Conservation (phyloP, 2,888 invertebrate species). For the Catocala nupta region DNA sequence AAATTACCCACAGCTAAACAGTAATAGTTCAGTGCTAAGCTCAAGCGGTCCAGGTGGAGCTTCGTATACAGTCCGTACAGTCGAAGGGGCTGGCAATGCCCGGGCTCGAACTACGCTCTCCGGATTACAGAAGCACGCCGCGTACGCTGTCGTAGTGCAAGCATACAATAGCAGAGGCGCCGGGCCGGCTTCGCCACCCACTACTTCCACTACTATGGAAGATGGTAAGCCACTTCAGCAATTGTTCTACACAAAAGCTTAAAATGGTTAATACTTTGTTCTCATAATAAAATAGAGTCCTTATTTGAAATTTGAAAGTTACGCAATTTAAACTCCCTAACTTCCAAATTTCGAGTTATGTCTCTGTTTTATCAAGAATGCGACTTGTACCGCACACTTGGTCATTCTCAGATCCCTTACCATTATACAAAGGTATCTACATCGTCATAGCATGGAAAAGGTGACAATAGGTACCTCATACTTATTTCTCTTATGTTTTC, state of each 20-base stretch:
- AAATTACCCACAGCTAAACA: constrained; percentile 68
- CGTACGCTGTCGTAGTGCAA: constrained; percentile 94
- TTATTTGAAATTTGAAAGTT: too few species aligned
- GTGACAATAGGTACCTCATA: background rate
- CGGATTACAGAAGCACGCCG: constrained; percentile 92
- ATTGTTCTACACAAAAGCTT: too few species aligned
- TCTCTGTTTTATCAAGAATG: too few species aligned
- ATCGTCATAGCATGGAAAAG: too few species aligned
- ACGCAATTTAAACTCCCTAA: too few species aligned
- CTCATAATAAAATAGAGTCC: too few species aligned
- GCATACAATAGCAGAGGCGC: constrained; percentile 95
- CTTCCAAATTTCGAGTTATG: too few species aligned
- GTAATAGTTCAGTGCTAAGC: constrained; percentile 79
- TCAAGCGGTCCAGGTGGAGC: constrained; percentile 82
- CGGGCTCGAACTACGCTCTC: constrained; percentile 89
- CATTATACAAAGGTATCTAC: too few species aligned
- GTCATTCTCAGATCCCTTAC: too few species aligned
- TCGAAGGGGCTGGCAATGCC: constrained; percentile 92
- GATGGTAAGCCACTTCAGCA: constrained; percentile 87
- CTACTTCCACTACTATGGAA: constrained; percentile 93
- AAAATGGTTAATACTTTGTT: too few species aligned
- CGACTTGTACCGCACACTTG: too few species aligned
- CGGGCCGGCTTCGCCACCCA: constrained; percentile 94
- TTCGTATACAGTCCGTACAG: constrained; percentile 91
- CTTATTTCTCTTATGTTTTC: constrained; percentile 41